Evolutionary conservation across 2,113 vertebrate species (phyloP).

Genomic region (Labrus mixtus): DNA sequence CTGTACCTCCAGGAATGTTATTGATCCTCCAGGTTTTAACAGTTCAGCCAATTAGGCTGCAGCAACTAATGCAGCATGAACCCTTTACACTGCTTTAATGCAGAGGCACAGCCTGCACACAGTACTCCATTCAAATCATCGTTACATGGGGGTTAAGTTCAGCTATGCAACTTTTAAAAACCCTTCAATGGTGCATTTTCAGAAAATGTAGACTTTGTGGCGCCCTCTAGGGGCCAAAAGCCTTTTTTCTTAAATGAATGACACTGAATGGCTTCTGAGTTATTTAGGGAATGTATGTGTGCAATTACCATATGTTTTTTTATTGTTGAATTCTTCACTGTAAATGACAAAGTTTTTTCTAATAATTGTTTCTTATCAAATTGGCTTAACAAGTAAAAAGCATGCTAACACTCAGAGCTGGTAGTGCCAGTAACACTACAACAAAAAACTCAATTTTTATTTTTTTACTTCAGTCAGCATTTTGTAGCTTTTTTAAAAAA

Average conservation of each 20-base stretch:
- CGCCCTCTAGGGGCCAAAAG: slow-evolving; percentile 27
- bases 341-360: not conserved
- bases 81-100: too few relatives aligned
- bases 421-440: too few relatives aligned
- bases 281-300: too few relatives aligned
- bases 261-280: too few relatives aligned
- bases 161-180: not conserved
- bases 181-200: not conserved
- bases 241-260: not conserved
- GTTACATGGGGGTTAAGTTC: not conserved
- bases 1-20: slow-evolving; percentile 27
- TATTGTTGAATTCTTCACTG: too few relatives aligned
- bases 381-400: too few relatives aligned
- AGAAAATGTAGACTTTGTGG: slow-evolving; percentile 1
- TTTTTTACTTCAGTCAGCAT: too few relatives aligned
- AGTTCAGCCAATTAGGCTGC: slow-evolving; percentile 41
- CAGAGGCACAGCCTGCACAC: not conserved
- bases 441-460: too few relatives aligned
- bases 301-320: too few relatives aligned
- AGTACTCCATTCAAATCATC: not conserved
- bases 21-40: slow-evolving; percentile 27
- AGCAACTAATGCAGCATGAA: not conserved
- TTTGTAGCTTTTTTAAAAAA: too few relatives aligned
- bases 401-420: too few relatives aligned
- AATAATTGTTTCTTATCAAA: not conserved